Conservation (phyloP, 2,113 vertebrate species). For the Grammomys surdaster region DNA sequence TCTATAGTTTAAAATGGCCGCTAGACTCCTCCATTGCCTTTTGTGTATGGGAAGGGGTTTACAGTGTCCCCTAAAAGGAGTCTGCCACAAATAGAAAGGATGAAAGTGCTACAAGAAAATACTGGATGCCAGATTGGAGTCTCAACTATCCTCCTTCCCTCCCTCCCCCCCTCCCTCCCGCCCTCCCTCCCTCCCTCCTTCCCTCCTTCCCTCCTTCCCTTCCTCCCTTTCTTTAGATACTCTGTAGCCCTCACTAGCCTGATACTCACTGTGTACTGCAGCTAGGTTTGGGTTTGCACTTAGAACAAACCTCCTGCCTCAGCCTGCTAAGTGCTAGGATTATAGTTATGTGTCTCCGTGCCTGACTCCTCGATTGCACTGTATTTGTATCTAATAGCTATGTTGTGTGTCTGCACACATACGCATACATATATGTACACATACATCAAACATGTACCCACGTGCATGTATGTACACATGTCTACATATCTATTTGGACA, state of each 20-base stretch:
- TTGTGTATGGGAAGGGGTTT: background rate
- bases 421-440: background rate
- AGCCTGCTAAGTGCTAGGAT: background rate
- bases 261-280: background rate
- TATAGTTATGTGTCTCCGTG: background rate
- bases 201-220: too few species aligned
- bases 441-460: background rate
- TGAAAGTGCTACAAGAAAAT: background rate
- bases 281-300: background rate
- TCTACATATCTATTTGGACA: background rate
- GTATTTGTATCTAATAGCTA: background rate
- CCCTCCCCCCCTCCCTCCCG: background rate
- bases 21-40: background rate
- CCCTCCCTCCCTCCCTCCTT: too few species aligned
- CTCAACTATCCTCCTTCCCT: background rate
- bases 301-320: background rate
- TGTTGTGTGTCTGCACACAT: background rate
- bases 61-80: background rate
- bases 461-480: background rate
- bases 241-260: background rate
- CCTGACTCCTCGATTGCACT: background rate
- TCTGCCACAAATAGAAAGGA: background rate
- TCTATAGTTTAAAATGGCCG: background rate
- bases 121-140: background rate
- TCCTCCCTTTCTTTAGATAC: too few species aligned